Percentiles rank a stretch among this genome's conserved stretches.
Evolutionary conservation across 1,140 invertebrate genomes (phyloP).

Genomic region (Epicauta chinensis): DNA sequence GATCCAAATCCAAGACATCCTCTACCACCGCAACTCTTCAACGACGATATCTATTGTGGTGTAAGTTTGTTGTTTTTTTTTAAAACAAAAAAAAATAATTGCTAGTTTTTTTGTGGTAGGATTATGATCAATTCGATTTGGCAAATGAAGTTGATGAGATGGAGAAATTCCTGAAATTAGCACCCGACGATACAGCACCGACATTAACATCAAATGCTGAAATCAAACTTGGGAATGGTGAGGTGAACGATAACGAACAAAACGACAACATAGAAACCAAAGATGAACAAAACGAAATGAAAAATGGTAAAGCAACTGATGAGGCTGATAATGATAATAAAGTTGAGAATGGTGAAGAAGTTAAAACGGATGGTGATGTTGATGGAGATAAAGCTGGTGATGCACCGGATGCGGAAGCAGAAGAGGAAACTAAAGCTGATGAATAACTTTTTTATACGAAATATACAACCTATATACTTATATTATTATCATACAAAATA

Average conservation of each 20-base stretch:
- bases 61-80: constrained; percentile 49
- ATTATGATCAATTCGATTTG: constrained; percentile 88
- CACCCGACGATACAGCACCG: constrained; percentile 32
- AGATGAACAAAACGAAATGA: constrained; percentile 8
- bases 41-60: constrained; percentile 85
- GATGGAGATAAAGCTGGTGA: constrained; percentile 16
- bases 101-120: constrained; percentile 48
- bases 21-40: constrained; percentile 89
- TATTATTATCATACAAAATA: no score
- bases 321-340: constrained; percentile 12
- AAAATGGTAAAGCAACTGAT: not conserved
- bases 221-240: constrained; percentile 27
- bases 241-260: constrained; percentile 26
- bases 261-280: constrained; percentile 21
- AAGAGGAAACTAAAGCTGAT: no score
- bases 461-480: no score
- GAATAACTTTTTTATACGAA: no score
- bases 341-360: constrained; percentile 16
- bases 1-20: constrained; percentile 48
- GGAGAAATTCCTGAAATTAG: constrained; percentile 74
- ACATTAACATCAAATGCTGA: constrained; percentile 26
- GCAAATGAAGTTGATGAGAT: constrained; percentile 87
- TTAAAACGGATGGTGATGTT: constrained; percentile 6
- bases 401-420: no score
- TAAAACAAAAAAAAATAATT: not conserved